Percentiles rank a stretch among this genome's conserved stretches.
Conservation (phyloP, 2,797 vertebrate species). For the Eospalax fontanierii region DNA sequence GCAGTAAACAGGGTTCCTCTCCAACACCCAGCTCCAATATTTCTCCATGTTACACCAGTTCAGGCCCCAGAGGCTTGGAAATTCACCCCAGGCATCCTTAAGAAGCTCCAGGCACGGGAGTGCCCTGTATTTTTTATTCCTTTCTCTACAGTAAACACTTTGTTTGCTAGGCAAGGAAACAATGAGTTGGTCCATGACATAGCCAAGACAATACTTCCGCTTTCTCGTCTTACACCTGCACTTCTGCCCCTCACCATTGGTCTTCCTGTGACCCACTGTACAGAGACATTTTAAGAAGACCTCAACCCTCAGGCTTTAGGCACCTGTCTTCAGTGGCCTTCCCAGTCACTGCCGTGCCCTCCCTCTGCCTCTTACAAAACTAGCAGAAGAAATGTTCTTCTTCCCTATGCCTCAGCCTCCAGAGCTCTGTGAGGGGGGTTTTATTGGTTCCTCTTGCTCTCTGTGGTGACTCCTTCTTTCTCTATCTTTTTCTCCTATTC, state of each 20-base stretch:
- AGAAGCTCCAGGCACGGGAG: background rate
- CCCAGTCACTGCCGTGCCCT: accelerated
- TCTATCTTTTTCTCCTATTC: background rate
- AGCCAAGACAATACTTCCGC: accelerated
- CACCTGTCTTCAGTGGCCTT: accelerated
- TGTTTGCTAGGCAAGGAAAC: too few species aligned
- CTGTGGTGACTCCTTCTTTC: background rate
- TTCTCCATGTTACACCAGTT: background rate
- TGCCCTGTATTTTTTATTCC: accelerated
- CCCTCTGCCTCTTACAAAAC: accelerated
- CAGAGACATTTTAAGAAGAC: accelerated
- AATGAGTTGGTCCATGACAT: too few species aligned
- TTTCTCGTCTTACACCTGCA: background rate
- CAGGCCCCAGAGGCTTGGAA: background rate
- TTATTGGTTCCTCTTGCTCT: background rate
- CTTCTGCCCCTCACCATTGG: accelerated
- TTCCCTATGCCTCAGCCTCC: accelerated
- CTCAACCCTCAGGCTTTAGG: accelerated
- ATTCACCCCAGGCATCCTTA: background rate
- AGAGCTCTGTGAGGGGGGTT: accelerated
- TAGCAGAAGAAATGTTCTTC: background rate
- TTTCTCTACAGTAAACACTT: background rate
- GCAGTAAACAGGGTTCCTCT: slow-evolving; percentile 28
- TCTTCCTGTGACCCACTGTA: background rate
- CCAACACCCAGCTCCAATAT: background rate